Conservation (phyloP, 2,797 vertebrate genomes). For the Pogonophryne albipinna region DNA sequence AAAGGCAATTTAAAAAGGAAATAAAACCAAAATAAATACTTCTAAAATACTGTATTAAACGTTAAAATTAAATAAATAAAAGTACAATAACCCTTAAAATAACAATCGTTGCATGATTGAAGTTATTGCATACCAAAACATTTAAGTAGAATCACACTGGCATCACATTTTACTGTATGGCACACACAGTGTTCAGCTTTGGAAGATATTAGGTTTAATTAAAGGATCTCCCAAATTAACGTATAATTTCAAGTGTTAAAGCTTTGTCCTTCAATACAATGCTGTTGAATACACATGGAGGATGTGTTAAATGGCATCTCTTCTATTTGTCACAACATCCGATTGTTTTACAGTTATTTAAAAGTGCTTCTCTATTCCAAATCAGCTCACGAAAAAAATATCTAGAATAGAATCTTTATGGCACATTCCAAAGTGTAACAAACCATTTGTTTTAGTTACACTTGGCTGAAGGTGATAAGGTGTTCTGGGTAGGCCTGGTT, state of each 20-base stretch:
- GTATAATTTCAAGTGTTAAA: not conserved
- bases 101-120: not conserved
- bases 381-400: not conserved
- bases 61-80: not conserved
- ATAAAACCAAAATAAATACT: not conserved
- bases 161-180: not conserved
- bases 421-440: not conserved
- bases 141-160: not conserved
- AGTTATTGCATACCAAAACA: not conserved
- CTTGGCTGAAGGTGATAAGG: slow-evolving; percentile 75
- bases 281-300: too few species aligned
- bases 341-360: not conserved
- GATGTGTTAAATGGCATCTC: not conserved
- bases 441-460: too few species aligned
- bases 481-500: slow-evolving; percentile 82
- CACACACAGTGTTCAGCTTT: rapidly evolving
- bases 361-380: not conserved
- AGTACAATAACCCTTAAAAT: not conserved
- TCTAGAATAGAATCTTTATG: not conserved
- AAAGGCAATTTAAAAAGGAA: not conserved
- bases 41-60: not conserved
- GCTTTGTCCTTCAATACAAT: not conserved
- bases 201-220: not conserved
- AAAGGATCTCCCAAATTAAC: not conserved
- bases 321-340: not conserved